Evolutionary conservation across 2,113 vertebrate genomes (phyloP).

Genomic region (Tapirus terrestris): DNA sequence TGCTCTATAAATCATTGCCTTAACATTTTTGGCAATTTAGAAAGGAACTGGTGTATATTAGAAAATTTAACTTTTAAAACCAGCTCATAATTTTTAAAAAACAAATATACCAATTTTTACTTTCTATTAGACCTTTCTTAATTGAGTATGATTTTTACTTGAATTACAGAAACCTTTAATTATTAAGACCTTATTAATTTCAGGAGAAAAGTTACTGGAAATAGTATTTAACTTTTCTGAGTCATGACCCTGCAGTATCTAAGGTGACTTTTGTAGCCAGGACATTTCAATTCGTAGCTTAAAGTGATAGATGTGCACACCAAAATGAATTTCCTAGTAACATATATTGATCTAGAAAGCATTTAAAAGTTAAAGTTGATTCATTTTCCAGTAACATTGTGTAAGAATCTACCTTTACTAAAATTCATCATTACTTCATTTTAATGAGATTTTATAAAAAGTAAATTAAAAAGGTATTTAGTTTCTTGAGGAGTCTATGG

Average conservation of each 20-base stretch:
- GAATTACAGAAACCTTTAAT: slow-evolving; percentile 69
- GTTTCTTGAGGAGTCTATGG: not conserved
- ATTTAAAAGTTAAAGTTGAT: slow-evolving; percentile 79
- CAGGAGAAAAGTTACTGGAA: slow-evolving; percentile 83
- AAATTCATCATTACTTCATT: slow-evolving; percentile 70
- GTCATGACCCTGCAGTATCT: slow-evolving; percentile 71
- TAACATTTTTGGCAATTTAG: not conserved
- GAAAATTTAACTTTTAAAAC: slow-evolving; percentile 22
- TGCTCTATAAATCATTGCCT: not conserved
- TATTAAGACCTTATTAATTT: slow-evolving; percentile 80
- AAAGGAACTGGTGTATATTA: not conserved
- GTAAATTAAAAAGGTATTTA: slow-evolving; percentile 51
- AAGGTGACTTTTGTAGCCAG: slow-evolving; percentile 69
- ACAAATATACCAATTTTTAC: not conserved
- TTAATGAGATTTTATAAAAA: slow-evolving; percentile 70
- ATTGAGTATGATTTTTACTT: slow-evolving; percentile 31
- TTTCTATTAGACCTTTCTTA: not conserved
- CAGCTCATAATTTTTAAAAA: not conserved
- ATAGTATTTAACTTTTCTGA: slow-evolving; percentile 81
- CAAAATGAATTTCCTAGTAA: slow-evolving; percentile 72
- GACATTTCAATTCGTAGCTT: slow-evolving; percentile 81
- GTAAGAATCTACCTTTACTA: slow-evolving; percentile 70
- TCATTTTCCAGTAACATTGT: slow-evolving; percentile 76
- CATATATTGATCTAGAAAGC: slow-evolving; percentile 50
- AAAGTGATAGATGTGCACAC: slow-evolving; percentile 71